Conservation (phyloP, 1,140 invertebrate species). For the Nasonia longicornis region DNA sequence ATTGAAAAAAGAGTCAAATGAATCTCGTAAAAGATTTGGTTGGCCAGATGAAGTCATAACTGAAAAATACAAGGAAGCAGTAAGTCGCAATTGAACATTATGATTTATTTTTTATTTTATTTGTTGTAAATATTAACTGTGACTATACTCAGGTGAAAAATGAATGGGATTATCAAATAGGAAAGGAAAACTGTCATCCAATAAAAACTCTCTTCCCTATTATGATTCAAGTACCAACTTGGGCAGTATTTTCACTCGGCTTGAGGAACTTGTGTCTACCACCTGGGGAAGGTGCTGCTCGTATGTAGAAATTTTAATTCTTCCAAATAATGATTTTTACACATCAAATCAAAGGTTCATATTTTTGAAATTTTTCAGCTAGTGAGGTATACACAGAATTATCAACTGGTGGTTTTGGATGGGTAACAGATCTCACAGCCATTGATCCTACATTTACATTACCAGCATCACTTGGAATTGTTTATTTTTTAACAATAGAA, state of each 20-base stretch:
- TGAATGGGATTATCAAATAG: constrained; percentile 79
- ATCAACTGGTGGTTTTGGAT: constrained; percentile 78
- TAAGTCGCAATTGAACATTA: neutral
- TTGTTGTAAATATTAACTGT: neutral
- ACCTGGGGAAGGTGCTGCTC: constrained; percentile 67
- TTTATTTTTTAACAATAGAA: constrained; percentile 81
- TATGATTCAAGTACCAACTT: constrained; percentile 86
- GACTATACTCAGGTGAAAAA: constrained; percentile 74
- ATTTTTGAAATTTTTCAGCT: constrained; percentile 38
- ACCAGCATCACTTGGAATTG: constrained; percentile 77
- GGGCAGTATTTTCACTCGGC: constrained; percentile 85
- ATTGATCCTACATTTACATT: constrained; percentile 79
- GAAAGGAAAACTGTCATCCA: constrained; percentile 91
- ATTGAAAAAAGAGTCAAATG: constrained; percentile 77
- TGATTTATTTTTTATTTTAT: neutral
- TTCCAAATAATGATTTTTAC: constrained; percentile 20
- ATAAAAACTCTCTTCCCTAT: constrained; percentile 79
- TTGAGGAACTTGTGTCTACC: constrained; percentile 85
- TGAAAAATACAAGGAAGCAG: neutral
- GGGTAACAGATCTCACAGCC: constrained; percentile 82
- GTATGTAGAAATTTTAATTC: neutral
- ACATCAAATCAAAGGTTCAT: neutral
- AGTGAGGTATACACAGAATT: constrained; percentile 75
- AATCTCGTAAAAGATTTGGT: constrained; percentile 75
- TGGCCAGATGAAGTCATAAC: constrained; percentile 69